phyloP scores from a whole-genome alignment of 2,888 invertebrate genomes.

The Oasisia sp. region DNA sequence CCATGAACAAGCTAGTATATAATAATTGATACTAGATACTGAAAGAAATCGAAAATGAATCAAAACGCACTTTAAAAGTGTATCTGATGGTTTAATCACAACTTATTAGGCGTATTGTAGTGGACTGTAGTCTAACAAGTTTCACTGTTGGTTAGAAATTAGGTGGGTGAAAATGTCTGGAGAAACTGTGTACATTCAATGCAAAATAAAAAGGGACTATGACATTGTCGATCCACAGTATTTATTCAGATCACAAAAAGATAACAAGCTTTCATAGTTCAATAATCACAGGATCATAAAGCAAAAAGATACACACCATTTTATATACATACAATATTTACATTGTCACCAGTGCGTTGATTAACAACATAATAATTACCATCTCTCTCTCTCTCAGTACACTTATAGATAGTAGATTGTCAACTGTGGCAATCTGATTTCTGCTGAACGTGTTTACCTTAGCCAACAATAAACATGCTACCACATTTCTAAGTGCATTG shows the following conservation, averaged over 20 bases:
- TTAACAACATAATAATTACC: not conserved
- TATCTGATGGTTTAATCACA: no score
- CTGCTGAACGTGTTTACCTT: not conserved
- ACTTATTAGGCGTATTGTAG: no score
- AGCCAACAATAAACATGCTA: not conserved
- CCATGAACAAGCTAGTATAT: no score
- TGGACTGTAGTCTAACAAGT: no score
- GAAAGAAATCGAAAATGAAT: no score
- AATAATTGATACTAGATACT: no score
- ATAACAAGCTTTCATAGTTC: not conserved
- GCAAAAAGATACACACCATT: not conserved
- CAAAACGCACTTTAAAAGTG: no score
- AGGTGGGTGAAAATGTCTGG: not conserved
- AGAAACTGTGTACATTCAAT: not conserved
- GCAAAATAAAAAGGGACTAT: not conserved
- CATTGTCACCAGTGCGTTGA: not conserved
- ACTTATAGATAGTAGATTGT: not conserved
- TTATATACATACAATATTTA: conserved; percentile 13
- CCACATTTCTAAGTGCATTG: not conserved
- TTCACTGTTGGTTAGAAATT: no score
- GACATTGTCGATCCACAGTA: not conserved
- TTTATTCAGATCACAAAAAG: not conserved
- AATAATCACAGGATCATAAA: not conserved
- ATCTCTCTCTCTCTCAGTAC: not conserved
- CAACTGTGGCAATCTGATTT: not conserved